Evolutionary conservation across 1,140 invertebrate genomes (phyloP).

Genomic region (Grapholita molesta): DNA sequence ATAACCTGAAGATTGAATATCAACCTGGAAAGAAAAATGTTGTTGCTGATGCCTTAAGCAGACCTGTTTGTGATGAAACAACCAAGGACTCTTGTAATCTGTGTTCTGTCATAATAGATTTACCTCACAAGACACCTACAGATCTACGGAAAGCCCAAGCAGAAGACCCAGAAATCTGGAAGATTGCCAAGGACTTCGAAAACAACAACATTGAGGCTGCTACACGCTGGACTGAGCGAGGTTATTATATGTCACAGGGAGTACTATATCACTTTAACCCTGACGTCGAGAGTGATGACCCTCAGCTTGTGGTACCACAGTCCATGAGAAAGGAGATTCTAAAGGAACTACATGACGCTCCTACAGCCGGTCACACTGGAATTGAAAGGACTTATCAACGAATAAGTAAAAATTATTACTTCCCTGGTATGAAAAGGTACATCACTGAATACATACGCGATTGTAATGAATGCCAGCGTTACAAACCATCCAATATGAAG

Average conservation of each 20-base stretch:
- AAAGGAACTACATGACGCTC: constrained; percentile 35
- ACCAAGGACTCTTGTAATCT: constrained; percentile 19
- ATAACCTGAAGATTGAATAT: constrained; percentile 35
- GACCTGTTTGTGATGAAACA: constrained; percentile 17
- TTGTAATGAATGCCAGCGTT: constrained; percentile 36
- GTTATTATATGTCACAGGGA: constrained; percentile 33
- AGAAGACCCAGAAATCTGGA: constrained; percentile 30
- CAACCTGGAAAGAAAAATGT: constrained; percentile 41
- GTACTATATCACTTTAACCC: constrained; percentile 31
- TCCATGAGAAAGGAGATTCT: constrained; percentile 19
- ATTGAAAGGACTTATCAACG: constrained; percentile 32
- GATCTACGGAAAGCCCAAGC: constrained; percentile 30
- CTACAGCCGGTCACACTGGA: constrained; percentile 36
- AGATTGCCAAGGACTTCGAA: constrained; percentile 36
- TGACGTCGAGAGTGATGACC: neutral
- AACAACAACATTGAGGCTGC: constrained; percentile 7
- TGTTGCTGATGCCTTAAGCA: constrained; percentile 41
- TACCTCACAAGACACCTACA: constrained; percentile 19
- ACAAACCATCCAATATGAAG: constrained; percentile 40
- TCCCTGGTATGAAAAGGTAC: constrained; percentile 33
- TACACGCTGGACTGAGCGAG: constrained; percentile 28
- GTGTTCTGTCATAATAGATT: constrained; percentile 24
- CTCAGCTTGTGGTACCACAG: constrained; percentile 16
- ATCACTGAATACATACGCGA: constrained; percentile 32
- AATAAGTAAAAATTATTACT: constrained; percentile 36